These are phyloP conservation scores for Rhimphoctona megacephalus DNA, from an alignment of 2,888 invertebrate genomes.

Conservation along the genomic window DNA sequence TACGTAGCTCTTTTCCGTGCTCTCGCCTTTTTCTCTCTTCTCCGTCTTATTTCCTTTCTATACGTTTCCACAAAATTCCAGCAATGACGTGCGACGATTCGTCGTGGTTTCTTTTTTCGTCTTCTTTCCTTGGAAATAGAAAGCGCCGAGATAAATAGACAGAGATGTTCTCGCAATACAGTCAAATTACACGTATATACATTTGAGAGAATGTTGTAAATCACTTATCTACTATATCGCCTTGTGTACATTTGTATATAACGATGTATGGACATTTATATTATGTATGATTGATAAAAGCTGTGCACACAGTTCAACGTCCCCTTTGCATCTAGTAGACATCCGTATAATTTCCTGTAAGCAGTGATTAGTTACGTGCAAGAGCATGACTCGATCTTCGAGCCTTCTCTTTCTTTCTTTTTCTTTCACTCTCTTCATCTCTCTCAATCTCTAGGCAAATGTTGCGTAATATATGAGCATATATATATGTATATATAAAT, in stretches of 20 bases:
- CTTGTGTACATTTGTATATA: slow-evolving; percentile 34
- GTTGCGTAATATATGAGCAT: slow-evolving; percentile 51
- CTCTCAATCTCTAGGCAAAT: slow-evolving; percentile 38
- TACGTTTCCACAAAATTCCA: slow-evolving; percentile 48
- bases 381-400: slow-evolving; percentile 57
- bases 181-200: slow-evolving; percentile 9
- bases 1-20: slow-evolving; percentile 52
- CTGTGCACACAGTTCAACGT: slow-evolving; percentile 60
- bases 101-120: slow-evolving; percentile 22
- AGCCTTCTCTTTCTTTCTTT: slow-evolving; percentile 55
- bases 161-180: slow-evolving; percentile 19
- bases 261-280: slow-evolving; percentile 46
- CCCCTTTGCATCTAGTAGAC: slow-evolving; percentile 61
- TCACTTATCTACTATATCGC: slow-evolving; percentile 39
- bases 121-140: slow-evolving; percentile 48
- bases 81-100: slow-evolving; percentile 44
- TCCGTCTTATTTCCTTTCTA: slow-evolving; percentile 41
- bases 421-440: slow-evolving; percentile 48
- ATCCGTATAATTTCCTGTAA: slow-evolving; percentile 69
- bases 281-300: slow-evolving; percentile 67
- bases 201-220: slow-evolving; percentile 40
- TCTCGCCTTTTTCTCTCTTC: slow-evolving; percentile 24
- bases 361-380: slow-evolving; percentile 67
- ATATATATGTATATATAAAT: slow-evolving; percentile 10
- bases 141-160: slow-evolving; percentile 40